A percentile compares a stretch with the other conserved stretches of the same genome.
phyloP scores from a whole-genome alignment of 2,888 invertebrate genomes.

The Heliconius charithonia region DNA sequence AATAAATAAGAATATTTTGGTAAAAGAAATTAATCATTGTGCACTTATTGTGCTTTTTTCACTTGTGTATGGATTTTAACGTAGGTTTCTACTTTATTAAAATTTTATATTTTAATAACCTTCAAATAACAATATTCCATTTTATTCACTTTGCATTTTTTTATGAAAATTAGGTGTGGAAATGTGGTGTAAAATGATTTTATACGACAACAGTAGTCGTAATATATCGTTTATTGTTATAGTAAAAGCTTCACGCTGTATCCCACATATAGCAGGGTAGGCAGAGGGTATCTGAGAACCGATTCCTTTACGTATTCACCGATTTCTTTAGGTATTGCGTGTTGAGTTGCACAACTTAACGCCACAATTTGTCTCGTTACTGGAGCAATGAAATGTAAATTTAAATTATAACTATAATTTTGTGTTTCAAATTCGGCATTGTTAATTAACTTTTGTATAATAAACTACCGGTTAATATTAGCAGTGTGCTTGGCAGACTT shows the following conservation, averaged over 20 bases:
- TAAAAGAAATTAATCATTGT: constrained; percentile 4
- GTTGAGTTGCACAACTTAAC: too few relatives aligned
- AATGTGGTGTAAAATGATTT: too few relatives aligned
- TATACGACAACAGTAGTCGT: too few relatives aligned
- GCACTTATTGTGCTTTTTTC: neutral
- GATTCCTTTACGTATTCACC: too few relatives aligned
- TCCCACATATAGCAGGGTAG: too few relatives aligned
- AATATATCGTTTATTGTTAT: too few relatives aligned
- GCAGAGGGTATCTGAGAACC: too few relatives aligned
- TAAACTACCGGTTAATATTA: constrained; percentile 29
- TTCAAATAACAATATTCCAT: neutral
- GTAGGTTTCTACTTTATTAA: neutral
- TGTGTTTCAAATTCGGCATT: neutral
- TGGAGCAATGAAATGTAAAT: too few relatives aligned
- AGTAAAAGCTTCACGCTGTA: too few relatives aligned
- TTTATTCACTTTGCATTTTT: neutral
- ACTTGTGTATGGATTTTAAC: neutral
- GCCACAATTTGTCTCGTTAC: too few relatives aligned
- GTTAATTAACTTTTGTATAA: constrained; percentile 2
- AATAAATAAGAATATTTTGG: neutral
- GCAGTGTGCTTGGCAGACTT: constrained; percentile 32
- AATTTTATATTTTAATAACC: neutral
- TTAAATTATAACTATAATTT: constrained; percentile 2
- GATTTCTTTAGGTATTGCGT: too few relatives aligned
- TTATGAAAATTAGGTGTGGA: too few relatives aligned